Evolutionary conservation across 2,888 invertebrate species (phyloP).

Genomic region (Gryllus longicercus): DNA sequence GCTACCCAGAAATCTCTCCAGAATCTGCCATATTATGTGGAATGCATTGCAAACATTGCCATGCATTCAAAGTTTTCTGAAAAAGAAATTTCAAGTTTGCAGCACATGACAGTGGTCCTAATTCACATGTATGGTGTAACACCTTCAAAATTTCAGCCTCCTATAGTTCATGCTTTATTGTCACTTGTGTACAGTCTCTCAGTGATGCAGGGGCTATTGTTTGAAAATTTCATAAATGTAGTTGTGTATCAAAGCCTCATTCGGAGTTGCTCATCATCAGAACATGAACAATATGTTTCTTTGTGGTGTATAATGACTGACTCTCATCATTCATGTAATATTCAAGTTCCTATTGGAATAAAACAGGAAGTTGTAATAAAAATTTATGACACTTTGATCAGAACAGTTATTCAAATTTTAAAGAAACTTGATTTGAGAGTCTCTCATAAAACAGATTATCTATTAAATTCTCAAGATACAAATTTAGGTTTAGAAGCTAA

Average conservation of each 20-base stretch:
- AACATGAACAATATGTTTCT: neutral
- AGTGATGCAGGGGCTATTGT: conserved; percentile 44
- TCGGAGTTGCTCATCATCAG: neutral
- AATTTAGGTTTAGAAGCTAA: conserved; percentile 49
- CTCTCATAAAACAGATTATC: neutral
- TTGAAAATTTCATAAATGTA: conserved; percentile 41
- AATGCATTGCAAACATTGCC: conserved; percentile 53
- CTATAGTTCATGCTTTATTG: conserved; percentile 48
- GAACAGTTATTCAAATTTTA: neutral
- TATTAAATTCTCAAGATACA: conserved; percentile 39
- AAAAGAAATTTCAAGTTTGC: conserved; percentile 48
- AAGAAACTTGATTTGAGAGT: neutral
- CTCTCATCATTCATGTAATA: neutral
- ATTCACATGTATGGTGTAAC: conserved; percentile 54
- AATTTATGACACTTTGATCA: neutral
- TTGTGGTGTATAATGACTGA: conserved; percentile 39
- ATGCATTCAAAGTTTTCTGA: conserved; percentile 45
- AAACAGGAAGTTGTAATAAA: neutral
- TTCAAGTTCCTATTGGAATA: neutral
- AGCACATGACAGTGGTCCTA: conserved; percentile 50
- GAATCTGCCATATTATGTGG: conserved; percentile 52
- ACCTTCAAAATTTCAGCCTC: conserved; percentile 44
- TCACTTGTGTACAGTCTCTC: conserved; percentile 48
- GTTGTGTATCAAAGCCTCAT: neutral
- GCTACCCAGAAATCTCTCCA: conserved; percentile 44